Evolutionary conservation across 2,113 vertebrate genomes (phyloP).

Genomic region (Eclectus roratus): DNA sequence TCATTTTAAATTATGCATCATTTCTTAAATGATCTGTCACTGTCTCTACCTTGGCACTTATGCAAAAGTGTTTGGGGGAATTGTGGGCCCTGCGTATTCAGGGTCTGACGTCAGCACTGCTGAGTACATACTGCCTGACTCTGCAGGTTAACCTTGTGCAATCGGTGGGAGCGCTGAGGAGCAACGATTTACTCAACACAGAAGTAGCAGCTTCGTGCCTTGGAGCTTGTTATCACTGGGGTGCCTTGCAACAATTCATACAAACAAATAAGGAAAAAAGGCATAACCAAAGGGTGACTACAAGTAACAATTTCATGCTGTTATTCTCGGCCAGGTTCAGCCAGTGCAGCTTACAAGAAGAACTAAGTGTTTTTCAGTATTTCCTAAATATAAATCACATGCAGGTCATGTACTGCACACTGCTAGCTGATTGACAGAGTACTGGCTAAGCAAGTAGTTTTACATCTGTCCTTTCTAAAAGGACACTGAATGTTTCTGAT

Average conservation of each 20-base stretch:
- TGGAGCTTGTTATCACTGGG: background rate
- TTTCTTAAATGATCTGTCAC: background rate
- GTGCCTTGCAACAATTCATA: background rate
- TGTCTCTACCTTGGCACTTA: background rate
- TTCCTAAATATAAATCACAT: constrained; percentile 1
- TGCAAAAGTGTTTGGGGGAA: background rate
- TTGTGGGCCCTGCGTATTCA: background rate
- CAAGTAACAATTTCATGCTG: background rate
- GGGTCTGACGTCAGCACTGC: background rate
- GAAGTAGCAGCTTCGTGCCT: background rate
- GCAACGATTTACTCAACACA: background rate
- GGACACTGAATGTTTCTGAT: background rate
- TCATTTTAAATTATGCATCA: background rate
- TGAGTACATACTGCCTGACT: background rate
- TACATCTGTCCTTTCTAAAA: background rate
- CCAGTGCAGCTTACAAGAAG: background rate
- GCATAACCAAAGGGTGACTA: background rate
- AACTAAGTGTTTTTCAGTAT: background rate
- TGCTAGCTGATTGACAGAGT: background rate
- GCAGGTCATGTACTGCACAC: background rate
- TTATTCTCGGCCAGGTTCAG: background rate
- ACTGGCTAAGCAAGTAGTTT: background rate
- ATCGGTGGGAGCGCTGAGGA: background rate
- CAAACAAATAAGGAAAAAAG: background rate
- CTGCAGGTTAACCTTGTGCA: background rate